phyloP scores from a whole-genome alignment of 2,113 vertebrate genomes.

The Bothrops jararaca region DNA sequence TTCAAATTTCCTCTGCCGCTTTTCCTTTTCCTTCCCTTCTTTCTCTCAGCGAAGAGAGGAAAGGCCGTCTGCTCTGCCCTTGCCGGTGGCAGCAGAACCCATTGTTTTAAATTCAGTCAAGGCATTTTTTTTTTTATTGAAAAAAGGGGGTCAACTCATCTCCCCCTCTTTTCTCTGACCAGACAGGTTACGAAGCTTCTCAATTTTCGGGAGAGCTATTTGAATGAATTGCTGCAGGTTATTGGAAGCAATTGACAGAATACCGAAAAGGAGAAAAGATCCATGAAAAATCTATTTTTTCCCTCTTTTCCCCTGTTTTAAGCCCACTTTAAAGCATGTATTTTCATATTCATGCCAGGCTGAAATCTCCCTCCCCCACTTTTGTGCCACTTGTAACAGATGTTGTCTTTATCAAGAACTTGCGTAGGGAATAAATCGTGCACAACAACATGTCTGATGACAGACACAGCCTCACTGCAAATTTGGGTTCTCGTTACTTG shows the following conservation, averaged over 20 bases:
- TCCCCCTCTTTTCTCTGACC: background rate
- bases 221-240: constrained; percentile 35
- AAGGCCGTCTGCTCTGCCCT: constrained; percentile 3
- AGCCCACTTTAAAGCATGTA: constrained; percentile 44
- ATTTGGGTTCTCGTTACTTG: background rate
- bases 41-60: constrained; percentile 44
- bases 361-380: constrained; percentile 41
- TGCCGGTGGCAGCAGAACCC: background rate
- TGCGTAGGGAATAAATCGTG: constrained; percentile 45
- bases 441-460: background rate
- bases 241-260: constrained; percentile 4
- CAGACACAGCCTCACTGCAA: background rate
- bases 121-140: background rate
- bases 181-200: background rate
- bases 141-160: constrained; percentile 14
- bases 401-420: constrained; percentile 56
- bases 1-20: constrained; percentile 26
- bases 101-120: constrained; percentile 17
- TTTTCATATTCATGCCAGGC: constrained; percentile 39
- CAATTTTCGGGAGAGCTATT: background rate
- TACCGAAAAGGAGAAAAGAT: background rate
- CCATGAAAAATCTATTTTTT: background rate
- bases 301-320: background rate
- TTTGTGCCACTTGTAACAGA: constrained; percentile 32
- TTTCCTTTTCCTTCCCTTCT: constrained; percentile 18